Base-by-base conservation (phyloP, 2,797 vertebrate genomes). In the Eulemur coronatus region DNA sequence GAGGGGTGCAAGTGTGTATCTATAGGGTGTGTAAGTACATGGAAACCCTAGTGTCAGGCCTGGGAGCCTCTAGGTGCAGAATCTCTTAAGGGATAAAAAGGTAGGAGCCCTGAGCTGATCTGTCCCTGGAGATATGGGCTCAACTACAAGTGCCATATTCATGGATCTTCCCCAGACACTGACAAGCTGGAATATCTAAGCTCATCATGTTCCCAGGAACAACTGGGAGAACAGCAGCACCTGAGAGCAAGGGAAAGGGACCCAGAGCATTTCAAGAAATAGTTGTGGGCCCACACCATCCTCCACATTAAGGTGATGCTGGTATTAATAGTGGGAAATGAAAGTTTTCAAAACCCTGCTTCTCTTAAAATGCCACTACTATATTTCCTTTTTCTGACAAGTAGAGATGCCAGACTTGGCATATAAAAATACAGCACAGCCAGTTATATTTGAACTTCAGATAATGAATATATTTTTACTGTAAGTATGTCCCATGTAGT, bases 141-240 rank as follows among this genome's bases (percentile, higher is more conserved):
- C 18, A 24, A 9, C 18, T n/a, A 2, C 30, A 65, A 26, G 13
- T 22, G 30, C 7, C 6, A 1, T 48, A 22, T 43, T 38, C 13
- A 7, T 7, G 15, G 1, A 0, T 81, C 26, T 26, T 50, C 17
- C 81, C 38, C 52, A 41, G 59, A 7, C 38, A 15, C 46, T 28
- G 38, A 59, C 11, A 30, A 28, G 7, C 81, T 11, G 18, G 52
- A 59, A 41, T 0, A 28, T 14, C 65, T 41, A 6, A 15, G 38
- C 38, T 61, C 0, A 0, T 4, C 61, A 18, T 0, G 13, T 2
- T 52, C 6, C 20, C 67, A 20, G n/a, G 2, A 69, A 57, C 2
- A 46, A 46, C 63, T 50, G 2, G 22, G 2, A n/a, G 20, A 26
- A 30, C 35, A 65, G 33, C 7, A 48, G 1, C 35, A 13, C 10